Percentiles rank a stretch among this genome's conserved stretches.
Evolutionary conservation across 2,113 vertebrate genomes (phyloP).

Genomic region (Pseudopipra pipra): DNA sequence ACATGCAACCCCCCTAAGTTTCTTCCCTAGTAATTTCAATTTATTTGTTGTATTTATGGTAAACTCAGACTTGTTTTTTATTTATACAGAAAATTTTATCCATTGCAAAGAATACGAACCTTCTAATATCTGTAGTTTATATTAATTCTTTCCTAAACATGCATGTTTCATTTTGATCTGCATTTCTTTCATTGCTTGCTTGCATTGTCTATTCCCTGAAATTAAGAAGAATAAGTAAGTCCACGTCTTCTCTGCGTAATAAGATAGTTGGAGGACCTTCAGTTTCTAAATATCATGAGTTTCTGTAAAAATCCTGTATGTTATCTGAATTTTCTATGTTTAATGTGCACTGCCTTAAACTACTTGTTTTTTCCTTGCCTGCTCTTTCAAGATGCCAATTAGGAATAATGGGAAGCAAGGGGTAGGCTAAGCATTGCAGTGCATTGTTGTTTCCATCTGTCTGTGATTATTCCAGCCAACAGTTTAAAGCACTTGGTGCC

Average conservation of each 20-base stretch:
- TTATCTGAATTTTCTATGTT: conserved; percentile 77
- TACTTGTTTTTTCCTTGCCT: conserved; percentile 77
- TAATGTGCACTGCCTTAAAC: conserved; percentile 76
- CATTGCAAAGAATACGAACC: conserved; percentile 80
- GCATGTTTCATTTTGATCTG: conserved; percentile 72
- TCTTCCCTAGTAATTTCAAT: neutral
- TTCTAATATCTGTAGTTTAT: conserved; percentile 64
- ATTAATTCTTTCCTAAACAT: conserved; percentile 49
- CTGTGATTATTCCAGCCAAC: conserved; percentile 76
- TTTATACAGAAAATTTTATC: conserved; percentile 62
- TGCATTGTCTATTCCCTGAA: conserved; percentile 74
- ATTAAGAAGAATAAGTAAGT: conserved; percentile 22
- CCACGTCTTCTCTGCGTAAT: neutral
- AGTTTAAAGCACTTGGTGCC: conserved; percentile 57
- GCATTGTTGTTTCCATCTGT: conserved; percentile 76
- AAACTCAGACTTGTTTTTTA: conserved; percentile 29
- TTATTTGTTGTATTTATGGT: conserved; percentile 15
- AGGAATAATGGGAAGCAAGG: conserved; percentile 85
- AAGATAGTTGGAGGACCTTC: conserved; percentile 52
- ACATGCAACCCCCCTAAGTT: conserved; percentile 59
- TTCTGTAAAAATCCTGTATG: conserved; percentile 48
- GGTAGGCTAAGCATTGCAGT: conserved; percentile 82
- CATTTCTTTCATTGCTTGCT: conserved; percentile 73
- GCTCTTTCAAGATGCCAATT: conserved; percentile 84
- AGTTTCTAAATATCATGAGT: conserved; percentile 10